Base-by-base conservation (phyloP, 2,888 invertebrate species). In the Cheilosia variabilis region DNA sequence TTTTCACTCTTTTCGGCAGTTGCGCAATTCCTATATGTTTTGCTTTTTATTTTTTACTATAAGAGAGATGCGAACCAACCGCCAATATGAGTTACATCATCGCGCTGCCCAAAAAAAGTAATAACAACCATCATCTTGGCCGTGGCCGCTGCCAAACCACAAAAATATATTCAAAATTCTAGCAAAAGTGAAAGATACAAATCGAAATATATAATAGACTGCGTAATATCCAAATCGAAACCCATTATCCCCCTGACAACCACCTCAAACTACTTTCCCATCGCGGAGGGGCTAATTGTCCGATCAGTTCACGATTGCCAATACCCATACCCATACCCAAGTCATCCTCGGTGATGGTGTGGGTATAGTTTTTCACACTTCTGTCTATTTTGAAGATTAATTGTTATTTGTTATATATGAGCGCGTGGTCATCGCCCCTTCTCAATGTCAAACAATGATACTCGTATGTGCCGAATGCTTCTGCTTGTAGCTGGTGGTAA, bases 361-460 rank as follows among this genome's bases (percentile, higher is more conserved):
- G 50, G 4, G 50, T 50, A 53, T 66, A 58, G 53, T 43, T 69
- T 63, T 65, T 78, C 55, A 73, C 73, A 75, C 55, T 72, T 78
- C 78, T 55, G 55, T 27, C 62, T 55, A 22, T 52, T 83, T 31
- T 6, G 45, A 65, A 65, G 78, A 47, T 62, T 83, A 73, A 83
- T 83, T 83, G 72, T 78, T 68, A 31, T 31, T 83, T 83, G 72
- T 78, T 68, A 31, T 31, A 7, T 63, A 68, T 62, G 78, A 65
- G 79, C 79, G 47, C 58, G 68, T 79, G 84, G 84, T 84, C 84
- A 84, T 84, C 84, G 84, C 84, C 84, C 83, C 69, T 84, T 75
- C 53, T 60, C 79, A 73, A 72, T 73, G 83, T 53, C 68, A 83
- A 75, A 75, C 34, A 53, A 41, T 65, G 9, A 60, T n/a, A 22